phyloP scores from a whole-genome alignment of 2,888 invertebrate genomes.

The Drosophila algonquin region DNA sequence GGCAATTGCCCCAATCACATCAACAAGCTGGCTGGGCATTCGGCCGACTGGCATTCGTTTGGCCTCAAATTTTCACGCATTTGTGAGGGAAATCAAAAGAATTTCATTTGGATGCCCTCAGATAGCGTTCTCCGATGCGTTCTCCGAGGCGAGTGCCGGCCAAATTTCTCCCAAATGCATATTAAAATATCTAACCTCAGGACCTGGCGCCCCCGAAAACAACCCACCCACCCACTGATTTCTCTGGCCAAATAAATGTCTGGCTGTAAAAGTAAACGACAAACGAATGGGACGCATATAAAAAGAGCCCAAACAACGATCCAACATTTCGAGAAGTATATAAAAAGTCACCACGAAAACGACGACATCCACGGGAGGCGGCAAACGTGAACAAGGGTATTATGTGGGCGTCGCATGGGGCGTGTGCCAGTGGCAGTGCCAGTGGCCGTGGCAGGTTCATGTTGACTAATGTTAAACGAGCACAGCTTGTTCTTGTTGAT shows the following conservation, averaged over 20 bases:
- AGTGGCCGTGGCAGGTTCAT: slow-evolving; percentile 59
- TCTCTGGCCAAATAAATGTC: slow-evolving; percentile 73
- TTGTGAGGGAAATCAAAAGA: slow-evolving; percentile 62
- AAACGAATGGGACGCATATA: slow-evolving; percentile 72
- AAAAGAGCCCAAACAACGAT: slow-evolving; percentile 60
- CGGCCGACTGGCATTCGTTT: slow-evolving; percentile 1
- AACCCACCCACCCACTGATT: slow-evolving; percentile 37
- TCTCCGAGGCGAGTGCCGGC: slow-evolving; percentile 13
- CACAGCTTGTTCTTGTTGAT: slow-evolving; percentile 73
- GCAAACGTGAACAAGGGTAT: slow-evolving; percentile 50
- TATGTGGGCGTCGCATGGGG: slow-evolving; percentile 57
- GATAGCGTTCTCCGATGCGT: not conserved
- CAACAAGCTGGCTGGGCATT: slow-evolving; percentile 12
- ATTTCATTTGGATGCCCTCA: slow-evolving; percentile 61
- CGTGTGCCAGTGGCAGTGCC: not conserved
- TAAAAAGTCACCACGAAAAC: slow-evolving; percentile 48
- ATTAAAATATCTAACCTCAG: slow-evolving; percentile 74
- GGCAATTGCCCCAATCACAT: slow-evolving; percentile 45
- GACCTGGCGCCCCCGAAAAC: slow-evolving; percentile 25
- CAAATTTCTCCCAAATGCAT: slow-evolving; percentile 81
- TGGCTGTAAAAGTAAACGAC: slow-evolving; percentile 78
- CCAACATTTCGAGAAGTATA: not conserved
- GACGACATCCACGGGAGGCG: slow-evolving; percentile 39
- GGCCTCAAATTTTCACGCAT: slow-evolving; percentile 69
- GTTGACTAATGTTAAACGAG: slow-evolving; percentile 74